Base-by-base conservation (phyloP, 2,797 vertebrate genomes). In the Alcedo atthis region DNA sequence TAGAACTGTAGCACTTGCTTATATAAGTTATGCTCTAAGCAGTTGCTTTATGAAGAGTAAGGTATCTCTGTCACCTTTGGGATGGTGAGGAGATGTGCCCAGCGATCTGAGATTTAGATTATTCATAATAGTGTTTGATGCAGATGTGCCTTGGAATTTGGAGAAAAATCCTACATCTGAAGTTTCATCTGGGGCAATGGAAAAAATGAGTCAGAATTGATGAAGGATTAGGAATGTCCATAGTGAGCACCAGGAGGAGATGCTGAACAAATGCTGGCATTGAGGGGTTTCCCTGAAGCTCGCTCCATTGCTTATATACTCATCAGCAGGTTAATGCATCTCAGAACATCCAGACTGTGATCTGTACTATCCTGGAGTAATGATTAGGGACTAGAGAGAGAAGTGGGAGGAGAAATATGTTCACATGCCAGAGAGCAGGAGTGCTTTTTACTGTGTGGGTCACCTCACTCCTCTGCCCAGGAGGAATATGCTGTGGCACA, bases 221-320 rank as follows among this genome's bases (percentile, higher is more conserved):
- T 69, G 17, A 67, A 80, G 54, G 53, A 42, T 94, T 93, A 76
- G 66, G 88, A 70, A 89, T 96, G 89, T 96, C 66, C 90, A 91
- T 40, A 67, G 71, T 67, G 84, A 88, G 33, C 53, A 18, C n/a
- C 12, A 19, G 80, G 85, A 55, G 69, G 82, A 17, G 22, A 24
- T 58, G 26, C 59, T 74, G 70, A 75, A 15, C 43, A 93, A 77
- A 89, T 87, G 53, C 85, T 63, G 63, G 45, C 66, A 2, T 20
- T 76, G 75, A 32, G 76, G 77, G 61, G 1, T 62, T 95, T 95
- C 48, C 79, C 66, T 84, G 85, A 69, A 73, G 33, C n/a, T 10
- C 1, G 4, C 57, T 46, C 15, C 48, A 14, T 51, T 74, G 35
- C 57, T 83, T 42, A 8, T 0, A 3, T 64, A 76, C 74, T 74